Percentiles rank a stretch among this genome's conserved stretches.
These are phyloP conservation scores for Drosophila barbarae DNA, from an alignment of 2,888 invertebrate genomes.

Conservation along the genomic window DNA sequence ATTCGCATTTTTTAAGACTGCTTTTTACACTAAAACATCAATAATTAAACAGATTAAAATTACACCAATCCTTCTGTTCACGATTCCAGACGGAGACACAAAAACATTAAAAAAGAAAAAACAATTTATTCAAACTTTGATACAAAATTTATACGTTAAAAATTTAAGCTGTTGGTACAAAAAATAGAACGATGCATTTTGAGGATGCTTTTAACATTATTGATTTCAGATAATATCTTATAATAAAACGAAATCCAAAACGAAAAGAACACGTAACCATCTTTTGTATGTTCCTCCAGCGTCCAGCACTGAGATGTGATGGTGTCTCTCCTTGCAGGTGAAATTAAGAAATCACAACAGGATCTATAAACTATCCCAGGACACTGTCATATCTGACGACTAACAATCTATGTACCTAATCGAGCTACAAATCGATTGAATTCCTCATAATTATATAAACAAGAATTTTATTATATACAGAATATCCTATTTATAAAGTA, in stretches of 20 bases:
- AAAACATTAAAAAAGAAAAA: too few relatives aligned
- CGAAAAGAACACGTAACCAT: background rate
- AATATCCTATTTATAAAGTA: too few relatives aligned
- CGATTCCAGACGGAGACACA: too few relatives aligned
- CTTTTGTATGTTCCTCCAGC: background rate
- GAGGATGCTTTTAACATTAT: slow-evolving; percentile 70
- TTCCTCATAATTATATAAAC: background rate
- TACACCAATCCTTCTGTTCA: too few relatives aligned
- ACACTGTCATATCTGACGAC: background rate
- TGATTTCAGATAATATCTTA: slow-evolving; percentile 77
- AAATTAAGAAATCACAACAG: background rate
- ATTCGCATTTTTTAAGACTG: background rate
- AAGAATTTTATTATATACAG: background rate
- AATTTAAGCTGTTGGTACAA: too few relatives aligned
- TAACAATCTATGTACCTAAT: background rate
- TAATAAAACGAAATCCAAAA: slow-evolving; percentile 54
- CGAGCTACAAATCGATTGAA: background rate
- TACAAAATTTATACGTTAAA: too few relatives aligned
- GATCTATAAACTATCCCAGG: background rate
- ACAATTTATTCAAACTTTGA: too few relatives aligned
- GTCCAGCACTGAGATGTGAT: too few relatives aligned
- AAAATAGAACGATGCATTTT: too few relatives aligned
- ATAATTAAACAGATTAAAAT: too few relatives aligned
- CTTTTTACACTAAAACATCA: too few relatives aligned
- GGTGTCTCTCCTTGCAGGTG: background rate